These are phyloP conservation scores for Conistra vaccinii DNA, from an alignment of 2,888 invertebrate genomes.

Conservation along the genomic window DNA sequence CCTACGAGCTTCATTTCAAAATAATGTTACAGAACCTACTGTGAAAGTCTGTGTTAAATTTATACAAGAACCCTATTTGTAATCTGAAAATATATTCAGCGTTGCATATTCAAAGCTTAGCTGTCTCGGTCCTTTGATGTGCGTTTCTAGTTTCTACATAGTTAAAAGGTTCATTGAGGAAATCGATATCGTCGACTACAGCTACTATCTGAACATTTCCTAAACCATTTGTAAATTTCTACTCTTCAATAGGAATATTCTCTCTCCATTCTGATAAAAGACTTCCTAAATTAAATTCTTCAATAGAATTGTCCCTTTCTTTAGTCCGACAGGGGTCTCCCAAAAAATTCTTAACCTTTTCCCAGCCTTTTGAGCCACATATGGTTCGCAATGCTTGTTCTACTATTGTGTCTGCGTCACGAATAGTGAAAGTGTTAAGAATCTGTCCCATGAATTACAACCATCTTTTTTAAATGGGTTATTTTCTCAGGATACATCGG, in stretches of 20 bases:
- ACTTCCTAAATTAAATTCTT: slow-evolving; percentile 30
- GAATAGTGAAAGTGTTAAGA: slow-evolving; percentile 4
- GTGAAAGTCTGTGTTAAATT: slow-evolving; percentile 27
- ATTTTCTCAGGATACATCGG: slow-evolving; percentile 19
- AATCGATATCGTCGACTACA: slow-evolving; percentile 4
- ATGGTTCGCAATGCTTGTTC: slow-evolving; percentile 2
- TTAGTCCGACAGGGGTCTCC: neutral
- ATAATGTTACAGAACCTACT: neutral
- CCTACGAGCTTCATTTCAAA: neutral
- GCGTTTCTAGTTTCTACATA: slow-evolving; percentile 21
- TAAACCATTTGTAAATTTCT: neutral
- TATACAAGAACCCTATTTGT: slow-evolving; percentile 38
- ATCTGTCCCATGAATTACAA: neutral
- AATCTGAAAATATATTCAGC: slow-evolving; percentile 42
- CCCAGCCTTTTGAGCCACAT: slow-evolving; percentile 8
- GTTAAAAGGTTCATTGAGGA: slow-evolving; percentile 13
- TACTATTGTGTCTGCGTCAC: neutral
- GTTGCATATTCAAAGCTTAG: slow-evolving; percentile 39
- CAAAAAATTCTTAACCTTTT: slow-evolving; percentile 16
- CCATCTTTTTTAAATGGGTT: neutral
- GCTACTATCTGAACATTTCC: neutral
- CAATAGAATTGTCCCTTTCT: slow-evolving; percentile 12
- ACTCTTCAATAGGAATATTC: slow-evolving; percentile 3
- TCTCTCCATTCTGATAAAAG: slow-evolving; percentile 13
- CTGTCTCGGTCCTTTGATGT: slow-evolving; percentile 22